These are phyloP conservation scores for Platygyra sinensis DNA, from an alignment of 64 coral and sea anemone genomes.

Conservation along the genomic window DNA sequence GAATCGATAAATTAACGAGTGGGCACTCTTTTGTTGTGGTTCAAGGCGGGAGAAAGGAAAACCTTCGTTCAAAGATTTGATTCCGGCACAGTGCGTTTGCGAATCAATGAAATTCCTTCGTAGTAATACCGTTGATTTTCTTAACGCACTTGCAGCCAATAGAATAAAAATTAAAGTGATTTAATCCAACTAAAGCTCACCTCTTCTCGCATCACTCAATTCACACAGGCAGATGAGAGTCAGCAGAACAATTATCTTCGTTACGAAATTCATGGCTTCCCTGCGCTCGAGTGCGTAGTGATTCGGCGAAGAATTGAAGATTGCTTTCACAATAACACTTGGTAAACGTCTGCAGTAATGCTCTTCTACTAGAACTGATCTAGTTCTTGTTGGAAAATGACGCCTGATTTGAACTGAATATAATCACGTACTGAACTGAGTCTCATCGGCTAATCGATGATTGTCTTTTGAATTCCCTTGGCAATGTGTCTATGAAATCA, in stretches of 20 bases:
- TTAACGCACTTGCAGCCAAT: background rate
- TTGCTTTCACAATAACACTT: background rate
- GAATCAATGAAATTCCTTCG: conserved; percentile 39
- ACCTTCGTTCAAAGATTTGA: background rate
- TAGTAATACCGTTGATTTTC: conserved; percentile 8
- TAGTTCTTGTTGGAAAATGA: background rate
- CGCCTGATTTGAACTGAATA: background rate
- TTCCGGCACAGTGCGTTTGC: background rate
- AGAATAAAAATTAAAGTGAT: background rate
- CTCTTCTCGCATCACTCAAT: background rate
- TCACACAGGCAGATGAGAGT: conserved; percentile 25
- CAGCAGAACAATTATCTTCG: background rate
- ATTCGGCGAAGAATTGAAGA: background rate
- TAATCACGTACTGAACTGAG: background rate
- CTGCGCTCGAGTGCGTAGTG: background rate
- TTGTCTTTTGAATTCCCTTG: conserved; percentile 12
- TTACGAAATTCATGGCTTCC: conserved; percentile 23
- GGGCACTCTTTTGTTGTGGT: conserved; percentile 15
- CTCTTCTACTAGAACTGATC: background rate
- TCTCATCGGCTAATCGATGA: background rate
- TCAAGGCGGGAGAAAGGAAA: background rate
- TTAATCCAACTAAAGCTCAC: background rate
- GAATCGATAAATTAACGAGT: background rate
- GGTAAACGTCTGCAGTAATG: too few relatives aligned
- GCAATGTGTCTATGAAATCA: conserved; percentile 7